phyloP scores from a whole-genome alignment of 2,113 vertebrate genomes.

The Sinocyclocheilus rhinocerous region DNA sequence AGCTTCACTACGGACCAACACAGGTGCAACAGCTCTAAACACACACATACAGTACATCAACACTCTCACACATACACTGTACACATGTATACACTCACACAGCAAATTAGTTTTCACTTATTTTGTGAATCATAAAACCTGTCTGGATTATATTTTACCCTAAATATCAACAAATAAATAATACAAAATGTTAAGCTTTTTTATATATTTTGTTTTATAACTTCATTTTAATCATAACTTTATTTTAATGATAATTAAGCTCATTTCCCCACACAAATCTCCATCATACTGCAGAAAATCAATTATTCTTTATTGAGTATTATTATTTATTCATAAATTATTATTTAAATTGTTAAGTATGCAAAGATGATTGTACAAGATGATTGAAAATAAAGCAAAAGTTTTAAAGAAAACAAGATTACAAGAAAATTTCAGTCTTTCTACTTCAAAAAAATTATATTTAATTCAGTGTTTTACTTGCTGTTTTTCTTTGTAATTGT shows the following conservation, averaged over 20 bases:
- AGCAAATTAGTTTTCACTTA: not conserved
- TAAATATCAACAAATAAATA: not conserved
- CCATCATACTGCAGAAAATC: not conserved
- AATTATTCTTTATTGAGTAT: not conserved
- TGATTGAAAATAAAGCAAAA: no score
- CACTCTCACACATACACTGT: not conserved
- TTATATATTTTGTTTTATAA: not conserved
- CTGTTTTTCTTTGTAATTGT: no score
- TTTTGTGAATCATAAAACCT: not conserved
- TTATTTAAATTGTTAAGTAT: not conserved
- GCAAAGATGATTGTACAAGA: not conserved
- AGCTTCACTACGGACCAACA: not conserved
- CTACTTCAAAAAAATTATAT: no score
- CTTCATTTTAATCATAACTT: not conserved
- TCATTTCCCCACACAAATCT: not conserved
- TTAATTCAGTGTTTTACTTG: no score
- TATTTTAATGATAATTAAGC: not conserved
- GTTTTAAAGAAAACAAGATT: no score
- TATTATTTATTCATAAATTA: not conserved
- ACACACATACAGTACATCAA: not conserved
- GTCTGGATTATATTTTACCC: not conserved
- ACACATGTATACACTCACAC: not conserved
- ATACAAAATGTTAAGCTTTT: not conserved
- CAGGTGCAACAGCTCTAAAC: slow-evolving; percentile 1
- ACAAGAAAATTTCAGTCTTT: no score